phyloP scores from a whole-genome alignment of 1,140 invertebrate genomes.

The Samia ricini region DNA sequence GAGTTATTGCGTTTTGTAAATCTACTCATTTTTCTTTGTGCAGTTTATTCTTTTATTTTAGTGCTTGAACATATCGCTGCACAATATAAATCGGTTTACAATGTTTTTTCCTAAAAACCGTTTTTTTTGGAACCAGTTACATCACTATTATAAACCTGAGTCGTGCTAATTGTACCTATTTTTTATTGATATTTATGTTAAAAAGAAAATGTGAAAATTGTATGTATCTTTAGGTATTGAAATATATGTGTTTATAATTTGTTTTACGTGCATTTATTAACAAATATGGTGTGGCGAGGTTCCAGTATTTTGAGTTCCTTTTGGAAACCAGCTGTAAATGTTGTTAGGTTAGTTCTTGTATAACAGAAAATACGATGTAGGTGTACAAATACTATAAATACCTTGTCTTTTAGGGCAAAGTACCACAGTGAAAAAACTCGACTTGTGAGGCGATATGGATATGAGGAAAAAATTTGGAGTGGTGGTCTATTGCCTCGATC shows the following conservation, averaged over 20 bases:
- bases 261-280: neutral
- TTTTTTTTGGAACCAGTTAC: too few relatives aligned
- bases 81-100: too few relatives aligned
- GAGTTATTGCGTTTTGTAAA: too few relatives aligned
- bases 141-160: too few relatives aligned
- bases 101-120: too few relatives aligned
- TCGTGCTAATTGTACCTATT: too few relatives aligned
- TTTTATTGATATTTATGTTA: too few relatives aligned
- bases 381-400: constrained; percentile 11
- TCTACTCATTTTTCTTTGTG: too few relatives aligned
- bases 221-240: neutral
- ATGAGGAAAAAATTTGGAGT: constrained; percentile 82
- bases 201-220: neutral
- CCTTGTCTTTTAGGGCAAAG: constrained; percentile 55
- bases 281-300: constrained; percentile 49
- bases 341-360: constrained; percentile 49
- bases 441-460: constrained; percentile 83
- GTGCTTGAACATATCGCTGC: too few relatives aligned
- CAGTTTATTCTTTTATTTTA: too few relatives aligned
- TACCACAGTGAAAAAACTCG: constrained; percentile 85
- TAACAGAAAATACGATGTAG: constrained; percentile 5
- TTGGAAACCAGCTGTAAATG: constrained; percentile 56
- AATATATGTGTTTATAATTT: neutral
- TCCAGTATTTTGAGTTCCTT: constrained; percentile 48
- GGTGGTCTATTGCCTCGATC: constrained; percentile 84